These are phyloP conservation scores for Polydrusus tereticollis DNA, from an alignment of 2,888 invertebrate species.

Conservation along the genomic window DNA sequence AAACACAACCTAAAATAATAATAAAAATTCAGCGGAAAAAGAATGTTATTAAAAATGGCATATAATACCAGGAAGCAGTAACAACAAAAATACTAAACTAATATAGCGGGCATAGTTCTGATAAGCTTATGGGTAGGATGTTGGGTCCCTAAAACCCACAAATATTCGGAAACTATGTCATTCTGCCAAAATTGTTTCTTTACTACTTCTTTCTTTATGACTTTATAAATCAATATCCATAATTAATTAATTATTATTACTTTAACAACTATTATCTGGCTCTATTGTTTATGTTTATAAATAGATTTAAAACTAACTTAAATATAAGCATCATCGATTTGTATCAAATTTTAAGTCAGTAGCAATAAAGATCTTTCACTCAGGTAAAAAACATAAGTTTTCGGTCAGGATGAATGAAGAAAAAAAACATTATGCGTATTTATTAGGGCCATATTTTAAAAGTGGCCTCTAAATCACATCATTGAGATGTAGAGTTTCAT, in stretches of 20 bases:
- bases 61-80: background rate
- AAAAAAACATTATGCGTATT: slow-evolving; percentile 32
- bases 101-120: too few species aligned
- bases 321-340: background rate
- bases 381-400: slow-evolving; percentile 22
- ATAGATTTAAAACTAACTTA: background rate
- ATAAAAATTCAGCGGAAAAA: too few species aligned
- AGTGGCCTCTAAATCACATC: slow-evolving; percentile 28
- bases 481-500: slow-evolving; percentile 27
- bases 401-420: slow-evolving; percentile 35
- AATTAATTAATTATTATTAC: too few species aligned
- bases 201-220: too few species aligned
- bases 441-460: slow-evolving; percentile 39
- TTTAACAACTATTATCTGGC: too few species aligned
- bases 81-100: background rate
- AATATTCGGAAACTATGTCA: too few species aligned
- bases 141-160: too few species aligned
- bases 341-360: slow-evolving; percentile 19
- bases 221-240: too few species aligned
- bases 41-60: background rate
- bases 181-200: too few species aligned
- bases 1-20: too few species aligned
- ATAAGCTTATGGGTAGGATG: too few species aligned
- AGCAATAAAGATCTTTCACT: slow-evolving; percentile 42
- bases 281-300: too few species aligned